Conservation (phyloP, 2,113 vertebrate species). For the Engraulis encrasicolus region DNA sequence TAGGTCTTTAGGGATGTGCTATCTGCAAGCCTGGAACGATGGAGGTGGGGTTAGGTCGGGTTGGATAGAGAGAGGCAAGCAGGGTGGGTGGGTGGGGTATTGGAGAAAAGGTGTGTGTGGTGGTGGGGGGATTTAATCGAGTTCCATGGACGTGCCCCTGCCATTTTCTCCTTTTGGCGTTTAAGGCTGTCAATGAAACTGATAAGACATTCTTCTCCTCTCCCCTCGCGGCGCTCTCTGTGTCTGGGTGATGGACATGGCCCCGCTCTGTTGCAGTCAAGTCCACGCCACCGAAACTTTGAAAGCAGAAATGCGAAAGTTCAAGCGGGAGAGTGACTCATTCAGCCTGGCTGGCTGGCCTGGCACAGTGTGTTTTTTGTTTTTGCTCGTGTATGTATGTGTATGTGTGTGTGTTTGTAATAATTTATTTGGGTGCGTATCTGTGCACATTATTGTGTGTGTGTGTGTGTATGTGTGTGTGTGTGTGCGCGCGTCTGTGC, state of each 20-base stretch:
- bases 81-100: too few relatives aligned
- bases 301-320: slow-evolving; percentile 24
- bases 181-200: slow-evolving; percentile 1
- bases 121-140: background rate
- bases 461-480: background rate
- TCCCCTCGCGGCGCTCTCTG: background rate
- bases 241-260: slow-evolving; percentile 2
- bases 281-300: background rate
- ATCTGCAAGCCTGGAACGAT: background rate
- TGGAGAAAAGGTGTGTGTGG: too few relatives aligned
- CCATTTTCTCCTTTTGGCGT: slow-evolving; percentile 9
- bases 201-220: slow-evolving; percentile 1
- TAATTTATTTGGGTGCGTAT: too few relatives aligned
- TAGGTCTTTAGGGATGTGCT: background rate
- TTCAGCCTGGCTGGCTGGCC: slow-evolving; percentile 48
- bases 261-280: background rate
- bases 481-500: slow-evolving; percentile 7
- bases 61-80: too few relatives aligned
- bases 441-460: too few relatives aligned
- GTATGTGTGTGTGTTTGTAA: slow-evolving; percentile 7
- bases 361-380: slow-evolving; percentile 52
- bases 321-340: slow-evolving; percentile 51
- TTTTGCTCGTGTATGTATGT: background rate
- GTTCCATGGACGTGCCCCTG: background rate
- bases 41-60: too few relatives aligned